Conservation (phyloP, 2,113 vertebrate species). For the Parus major region DNA sequence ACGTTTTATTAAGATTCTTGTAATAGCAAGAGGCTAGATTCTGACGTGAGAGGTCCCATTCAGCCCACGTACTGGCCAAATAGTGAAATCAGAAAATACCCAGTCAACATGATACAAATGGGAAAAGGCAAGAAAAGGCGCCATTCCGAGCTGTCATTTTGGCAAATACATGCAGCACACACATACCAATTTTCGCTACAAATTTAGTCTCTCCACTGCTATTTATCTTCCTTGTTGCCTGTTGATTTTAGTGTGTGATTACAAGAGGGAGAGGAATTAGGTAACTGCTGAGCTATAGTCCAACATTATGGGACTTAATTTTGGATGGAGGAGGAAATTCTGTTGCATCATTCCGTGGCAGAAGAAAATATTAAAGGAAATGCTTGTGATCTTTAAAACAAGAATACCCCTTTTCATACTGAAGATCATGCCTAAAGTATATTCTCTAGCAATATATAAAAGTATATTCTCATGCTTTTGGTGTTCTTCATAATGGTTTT, state of each 20-base stretch:
- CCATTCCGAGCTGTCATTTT: neutral
- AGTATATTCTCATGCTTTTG: neutral
- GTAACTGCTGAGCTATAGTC: neutral
- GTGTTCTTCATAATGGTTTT: neutral
- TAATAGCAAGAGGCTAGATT: neutral
- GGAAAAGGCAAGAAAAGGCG: neutral
- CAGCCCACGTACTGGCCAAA: fast-evolving
- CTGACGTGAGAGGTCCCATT: neutral
- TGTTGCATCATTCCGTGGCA: neutral
- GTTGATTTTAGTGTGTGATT: neutral
- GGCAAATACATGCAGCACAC: neutral
- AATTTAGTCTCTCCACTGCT: neutral
- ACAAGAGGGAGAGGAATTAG: neutral
- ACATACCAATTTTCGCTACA: neutral
- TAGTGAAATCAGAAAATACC: neutral
- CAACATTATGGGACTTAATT: neutral
- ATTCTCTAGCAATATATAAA: neutral
- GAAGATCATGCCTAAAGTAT: neutral
- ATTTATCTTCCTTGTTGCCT: neutral
- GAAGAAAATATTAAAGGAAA: neutral
- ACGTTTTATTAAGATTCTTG: neutral
- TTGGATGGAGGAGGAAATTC: neutral
- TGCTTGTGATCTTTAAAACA: neutral
- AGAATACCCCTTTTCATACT: neutral
- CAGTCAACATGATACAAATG: neutral